A percentile compares a stretch with the other conserved stretches of the same genome.
Conservation (phyloP, 2,888 invertebrate species). For the Octonoba sinensis region DNA sequence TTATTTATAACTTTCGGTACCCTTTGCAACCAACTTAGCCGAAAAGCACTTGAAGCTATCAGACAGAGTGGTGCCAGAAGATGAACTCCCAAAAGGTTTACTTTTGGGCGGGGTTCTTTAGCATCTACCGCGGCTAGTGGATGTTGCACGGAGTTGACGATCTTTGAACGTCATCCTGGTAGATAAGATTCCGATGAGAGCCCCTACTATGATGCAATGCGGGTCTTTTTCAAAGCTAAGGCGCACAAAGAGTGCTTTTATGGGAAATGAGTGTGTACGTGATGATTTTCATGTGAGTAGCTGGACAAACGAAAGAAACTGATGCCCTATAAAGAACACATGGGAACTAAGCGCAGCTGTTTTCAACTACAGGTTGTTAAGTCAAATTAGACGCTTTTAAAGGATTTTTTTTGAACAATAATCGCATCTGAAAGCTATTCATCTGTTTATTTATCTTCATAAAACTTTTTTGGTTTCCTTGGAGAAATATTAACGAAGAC, state of each 20-base stretch:
- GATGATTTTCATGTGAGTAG: constrained; percentile 30
- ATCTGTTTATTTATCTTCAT: no score
- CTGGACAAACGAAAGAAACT: no score
- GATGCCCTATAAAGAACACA: no score
- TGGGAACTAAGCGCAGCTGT: no score
- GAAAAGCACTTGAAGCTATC: constrained; percentile 18
- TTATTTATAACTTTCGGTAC: constrained; percentile 16
- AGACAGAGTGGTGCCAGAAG: constrained; percentile 52
- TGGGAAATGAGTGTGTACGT: constrained; percentile 31
- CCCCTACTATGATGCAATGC: neutral
- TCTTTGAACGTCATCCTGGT: constrained; percentile 11
- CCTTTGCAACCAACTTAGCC: neutral
- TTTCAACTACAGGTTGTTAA: no score
- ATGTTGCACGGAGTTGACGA: constrained; percentile 12
- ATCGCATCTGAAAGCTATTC: no score
- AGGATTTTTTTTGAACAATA: no score
- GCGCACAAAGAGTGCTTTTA: constrained; percentile 34
- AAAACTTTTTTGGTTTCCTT: no score
- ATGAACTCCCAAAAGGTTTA: constrained; percentile 36
- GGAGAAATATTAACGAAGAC: no score
- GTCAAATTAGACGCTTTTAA: no score
- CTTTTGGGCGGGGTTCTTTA: constrained; percentile 5
- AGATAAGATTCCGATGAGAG: constrained; percentile 53
- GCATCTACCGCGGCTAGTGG: no score
- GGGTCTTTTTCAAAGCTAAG: neutral